Evolutionary conservation across 92 coral and sea anemone genomes (phyloP).

Genomic region (Zoanthus solanderi): DNA sequence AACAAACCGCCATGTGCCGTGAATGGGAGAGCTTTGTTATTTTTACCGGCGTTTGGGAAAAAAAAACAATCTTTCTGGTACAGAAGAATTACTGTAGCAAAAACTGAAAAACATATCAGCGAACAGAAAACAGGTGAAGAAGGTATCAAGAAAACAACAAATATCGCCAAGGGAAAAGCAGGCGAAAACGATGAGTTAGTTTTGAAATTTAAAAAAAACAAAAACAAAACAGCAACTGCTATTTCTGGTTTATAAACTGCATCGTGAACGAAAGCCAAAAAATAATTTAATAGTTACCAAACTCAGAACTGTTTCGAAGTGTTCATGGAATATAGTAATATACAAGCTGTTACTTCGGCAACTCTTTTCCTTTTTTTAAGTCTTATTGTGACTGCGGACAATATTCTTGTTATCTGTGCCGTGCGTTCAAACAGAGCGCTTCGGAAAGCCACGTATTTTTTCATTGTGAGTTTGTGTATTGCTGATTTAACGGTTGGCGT

Average conservation of each 20-base stretch:
- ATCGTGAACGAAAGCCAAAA: background rate
- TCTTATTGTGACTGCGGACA: conserved; percentile 47
- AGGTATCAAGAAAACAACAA: background rate
- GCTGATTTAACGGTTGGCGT: conserved; percentile 63
- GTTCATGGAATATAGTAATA: conserved; percentile 8
- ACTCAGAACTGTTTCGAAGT: background rate
- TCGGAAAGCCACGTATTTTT: conserved; percentile 54
- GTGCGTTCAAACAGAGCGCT: conserved; percentile 60
- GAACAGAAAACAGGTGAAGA: too few relatives aligned
- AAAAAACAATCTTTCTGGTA: background rate
- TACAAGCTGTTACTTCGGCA: background rate
- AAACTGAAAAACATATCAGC: too few relatives aligned
- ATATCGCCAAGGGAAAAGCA: background rate
- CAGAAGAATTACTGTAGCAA: background rate
- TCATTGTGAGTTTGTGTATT: conserved; percentile 56
- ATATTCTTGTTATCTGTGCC: conserved; percentile 47
- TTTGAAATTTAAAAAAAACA: too few relatives aligned
- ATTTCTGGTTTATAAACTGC: background rate
- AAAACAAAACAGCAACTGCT: background rate
- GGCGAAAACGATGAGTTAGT: background rate
- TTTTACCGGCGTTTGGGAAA: background rate
- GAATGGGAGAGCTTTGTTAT: background rate
- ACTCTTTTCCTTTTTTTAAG: conserved; percentile 44
- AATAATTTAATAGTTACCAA: background rate
- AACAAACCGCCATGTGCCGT: background rate